Evolutionary conservation across 2,113 vertebrate genomes (phyloP), one percentile per base, ranked within the genome.

Genomic region (Mirounga angustirostris): DNA sequence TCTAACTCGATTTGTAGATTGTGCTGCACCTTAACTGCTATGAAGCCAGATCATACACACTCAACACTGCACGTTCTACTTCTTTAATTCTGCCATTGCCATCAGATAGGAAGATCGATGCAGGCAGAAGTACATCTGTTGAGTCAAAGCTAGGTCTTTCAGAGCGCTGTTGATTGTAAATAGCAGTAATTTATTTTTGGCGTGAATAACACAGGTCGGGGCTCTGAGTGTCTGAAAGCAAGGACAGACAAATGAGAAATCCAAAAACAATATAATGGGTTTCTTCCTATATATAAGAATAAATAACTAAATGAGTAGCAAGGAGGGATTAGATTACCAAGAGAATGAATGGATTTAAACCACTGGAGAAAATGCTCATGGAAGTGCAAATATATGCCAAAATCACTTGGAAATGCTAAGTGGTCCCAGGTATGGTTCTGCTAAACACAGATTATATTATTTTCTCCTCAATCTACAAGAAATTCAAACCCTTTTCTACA

Each of bases 311-410:
- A 43, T 46, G 33, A 91, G 24, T 1, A 52, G 36, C 43, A 93
- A 82, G 67, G 36, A 63, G 8, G 21, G 18, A 89, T 14, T 11
- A 58, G 54, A 56, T 56, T 43, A 63, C 9, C 69, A 40, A 92
- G 58, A 65, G 59, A 97, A 97, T 33, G 59, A 69, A 95, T 40
- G 26, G 18, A 92, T 78, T 61, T 65, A 96, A 46, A 78, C 8
- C 2, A 14, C 21, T 52, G 11, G 46, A 63, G 22, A 82, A 85
- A 89, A 95, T 9, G 0, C 78, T 79, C 73, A 36, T 18, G 15
- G 56, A 91, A 14, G 24, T 69, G 10, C 12, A 76, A 46, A 89
- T 46, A 56, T 2, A 73, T 3, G 4, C 0, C 52, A 14, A 76
- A 86, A 79, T 76, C 86, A 78, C 40, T 14, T 22, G 30, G 74